phyloP scores from a whole-genome alignment of 2,888 invertebrate genomes.

The Metacarcinus magister region DNA sequence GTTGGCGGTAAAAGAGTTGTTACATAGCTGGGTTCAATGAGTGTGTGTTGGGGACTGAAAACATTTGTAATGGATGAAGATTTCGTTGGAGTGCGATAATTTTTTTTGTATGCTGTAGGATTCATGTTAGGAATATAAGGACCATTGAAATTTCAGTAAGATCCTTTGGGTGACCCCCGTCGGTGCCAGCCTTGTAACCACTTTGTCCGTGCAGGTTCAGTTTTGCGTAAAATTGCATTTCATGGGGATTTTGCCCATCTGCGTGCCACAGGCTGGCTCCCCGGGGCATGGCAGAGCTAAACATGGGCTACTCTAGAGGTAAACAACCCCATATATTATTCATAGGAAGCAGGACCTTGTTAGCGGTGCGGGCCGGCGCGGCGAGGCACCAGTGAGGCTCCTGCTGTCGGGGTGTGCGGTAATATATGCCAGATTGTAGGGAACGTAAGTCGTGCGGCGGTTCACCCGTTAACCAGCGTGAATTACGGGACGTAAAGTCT shows the following conservation, averaged over 20 bases:
- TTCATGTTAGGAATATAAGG: background rate
- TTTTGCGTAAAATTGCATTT: slow-evolving; percentile 61
- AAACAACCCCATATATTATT: slow-evolving; percentile 56
- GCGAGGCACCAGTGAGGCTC: slow-evolving; percentile 31
- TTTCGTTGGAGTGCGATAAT: background rate
- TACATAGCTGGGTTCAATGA: background rate
- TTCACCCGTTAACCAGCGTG: slow-evolving; percentile 27
- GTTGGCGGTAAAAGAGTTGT: background rate
- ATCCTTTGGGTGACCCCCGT: background rate
- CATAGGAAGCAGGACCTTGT: slow-evolving; percentile 60
- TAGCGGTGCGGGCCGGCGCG: slow-evolving; percentile 33
- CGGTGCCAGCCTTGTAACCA: slow-evolving; percentile 53
- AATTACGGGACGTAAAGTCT: slow-evolving; percentile 54
- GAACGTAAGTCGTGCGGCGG: slow-evolving; percentile 42
- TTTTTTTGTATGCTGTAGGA: background rate
- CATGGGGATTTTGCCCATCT: slow-evolving; percentile 57
- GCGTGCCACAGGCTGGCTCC: slow-evolving; percentile 46
- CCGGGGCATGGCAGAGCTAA: slow-evolving; percentile 54
- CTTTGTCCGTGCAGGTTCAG: background rate
- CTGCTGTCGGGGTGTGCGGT: slow-evolving; percentile 30
- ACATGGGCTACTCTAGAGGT: slow-evolving; percentile 5
- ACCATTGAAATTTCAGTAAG: background rate
- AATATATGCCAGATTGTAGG: slow-evolving; percentile 42
- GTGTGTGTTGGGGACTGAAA: background rate
- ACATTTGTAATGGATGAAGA: background rate